Conservation (phyloP, 1,140 invertebrate genomes). For the Megathymus violae region DNA sequence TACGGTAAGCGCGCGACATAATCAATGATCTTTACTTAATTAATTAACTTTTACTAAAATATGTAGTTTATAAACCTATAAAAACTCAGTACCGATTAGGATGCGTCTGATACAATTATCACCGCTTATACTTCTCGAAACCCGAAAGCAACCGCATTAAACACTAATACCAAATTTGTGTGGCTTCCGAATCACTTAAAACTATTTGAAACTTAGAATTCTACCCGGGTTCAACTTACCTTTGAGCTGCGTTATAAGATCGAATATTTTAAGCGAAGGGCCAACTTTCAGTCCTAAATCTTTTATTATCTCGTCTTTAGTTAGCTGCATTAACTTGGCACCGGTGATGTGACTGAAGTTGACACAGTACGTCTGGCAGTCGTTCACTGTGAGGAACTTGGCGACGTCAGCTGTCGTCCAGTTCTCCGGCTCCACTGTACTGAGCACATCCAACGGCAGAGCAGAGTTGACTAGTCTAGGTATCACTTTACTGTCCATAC, state of each 20-base stretch:
- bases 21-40: too few species aligned
- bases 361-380: slow-evolving; percentile 94
- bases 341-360: slow-evolving; percentile 94
- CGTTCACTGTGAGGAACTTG: slow-evolving; percentile 94
- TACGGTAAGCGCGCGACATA: too few species aligned
- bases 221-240: slow-evolving; percentile 91
- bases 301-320: slow-evolving; percentile 95
- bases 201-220: slow-evolving; percentile 73
- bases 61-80: too few species aligned
- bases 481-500: slow-evolving; percentile 85
- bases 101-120: too few species aligned
- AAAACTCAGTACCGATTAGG: too few species aligned
- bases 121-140: neutral
- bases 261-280: slow-evolving; percentile 96
- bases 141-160: too few species aligned
- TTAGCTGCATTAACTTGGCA: slow-evolving; percentile 89
- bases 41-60: too few species aligned
- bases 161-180: too few species aligned
- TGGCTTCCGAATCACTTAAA: too few species aligned
- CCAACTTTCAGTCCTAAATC: slow-evolving; percentile 96
- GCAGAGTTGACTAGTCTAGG: slow-evolving; percentile 86
- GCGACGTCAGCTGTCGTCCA: slow-evolving; percentile 94
- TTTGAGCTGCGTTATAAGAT: slow-evolving; percentile 94
- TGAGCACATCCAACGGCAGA: slow-evolving; percentile 66
- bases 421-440: slow-evolving; percentile 68